A percentile compares a stretch with the other conserved stretches of the same genome.
Evolutionary conservation across 2,888 invertebrate species (phyloP).

Genomic region (Anthoptus insignis): DNA sequence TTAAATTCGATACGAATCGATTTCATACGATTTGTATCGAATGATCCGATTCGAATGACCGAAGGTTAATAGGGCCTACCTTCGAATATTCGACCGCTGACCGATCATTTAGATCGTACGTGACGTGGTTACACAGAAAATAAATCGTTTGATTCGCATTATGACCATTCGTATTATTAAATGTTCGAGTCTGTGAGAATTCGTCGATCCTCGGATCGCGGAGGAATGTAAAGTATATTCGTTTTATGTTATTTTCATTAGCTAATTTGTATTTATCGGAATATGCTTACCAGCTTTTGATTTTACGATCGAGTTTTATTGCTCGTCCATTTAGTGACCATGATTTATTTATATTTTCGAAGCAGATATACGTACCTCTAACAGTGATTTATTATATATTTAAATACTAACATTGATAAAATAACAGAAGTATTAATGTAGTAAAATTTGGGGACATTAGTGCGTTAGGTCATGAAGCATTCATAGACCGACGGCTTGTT

Average conservation of each 20-base stretch:
- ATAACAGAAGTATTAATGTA: background rate
- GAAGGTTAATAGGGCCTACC: conserved; percentile 81
- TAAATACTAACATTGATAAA: background rate
- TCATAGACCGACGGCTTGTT: too few relatives aligned
- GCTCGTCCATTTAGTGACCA: conserved; percentile 29
- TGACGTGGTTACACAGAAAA: conserved; percentile 82
- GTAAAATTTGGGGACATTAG: too few relatives aligned
- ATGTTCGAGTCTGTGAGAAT: conserved; percentile 83
- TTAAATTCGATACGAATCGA: conserved; percentile 81
- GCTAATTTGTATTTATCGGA: conserved; percentile 43
- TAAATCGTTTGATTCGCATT: conserved; percentile 83
- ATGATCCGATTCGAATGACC: conserved; percentile 64
- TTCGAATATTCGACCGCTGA: conserved; percentile 76
- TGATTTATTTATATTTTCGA: conserved; percentile 38
- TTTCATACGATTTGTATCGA: conserved; percentile 81
- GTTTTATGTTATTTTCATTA: conserved; percentile 44
- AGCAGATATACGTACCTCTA: conserved; percentile 9
- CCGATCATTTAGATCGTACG: conserved; percentile 82
- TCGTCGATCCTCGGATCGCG: conserved; percentile 72
- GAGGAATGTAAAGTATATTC: conserved; percentile 63
- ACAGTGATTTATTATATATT: background rate
- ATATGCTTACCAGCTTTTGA: conserved; percentile 44
- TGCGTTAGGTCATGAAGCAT: too few relatives aligned
- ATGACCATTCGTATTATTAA: conserved; percentile 82
- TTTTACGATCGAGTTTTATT: conserved; percentile 45